Evolutionary conservation across 2,113 vertebrate species (phyloP), one percentile per base, ranked within the genome.

Genomic region (Gymnobelideus leadbeateri): DNA sequence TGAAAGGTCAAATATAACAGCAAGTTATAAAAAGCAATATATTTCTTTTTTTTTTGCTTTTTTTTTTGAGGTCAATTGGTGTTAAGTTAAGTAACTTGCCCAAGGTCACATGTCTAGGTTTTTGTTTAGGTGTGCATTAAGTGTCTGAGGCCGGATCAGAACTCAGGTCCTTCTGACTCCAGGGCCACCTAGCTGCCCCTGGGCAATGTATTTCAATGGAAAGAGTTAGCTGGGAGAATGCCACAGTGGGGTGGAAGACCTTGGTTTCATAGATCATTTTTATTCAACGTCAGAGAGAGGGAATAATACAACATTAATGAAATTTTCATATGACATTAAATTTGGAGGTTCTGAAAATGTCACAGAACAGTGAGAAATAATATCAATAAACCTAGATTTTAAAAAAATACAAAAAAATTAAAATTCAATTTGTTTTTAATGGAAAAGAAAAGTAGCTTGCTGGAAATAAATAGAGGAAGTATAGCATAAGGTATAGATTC

Each of bases 281-380:
- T 91, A 89, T 68, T 93, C 91, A 96, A 47, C 10, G 77, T 91
- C 37, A 95, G 21, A 7, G 31, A 97, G 57, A 96, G 21, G 26
- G 5, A 96, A 93, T 94, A 93, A 95, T n/a, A 94, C 47, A 89
- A 21, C 37, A 91, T 89, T 94, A 94, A 95, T 54, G n/a, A 96
- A 94, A 96, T 55, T 84, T 93, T 94, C 95, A 96, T 49, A 49
- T 92, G 92, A 37, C 21, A 53, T 8, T 92, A 94, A 94, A 89
- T 92, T 89, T 4, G 14, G 16, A 96, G 23, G 16, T 31, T 90
- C 2, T 46, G 1, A 2, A 94, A 91, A 51, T 93, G 28, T 26
- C 94, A 55, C 26, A 90, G 94, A 91, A 68, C 24, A 0, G 24
- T 84, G 93, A 68, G n/a, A 94, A 91, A 25, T 23, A 91, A 51